Evolutionary conservation across 2,113 vertebrate species (phyloP), one percentile per base, ranked within the genome.

Genomic region (Andinoacara biseriatus): DNA sequence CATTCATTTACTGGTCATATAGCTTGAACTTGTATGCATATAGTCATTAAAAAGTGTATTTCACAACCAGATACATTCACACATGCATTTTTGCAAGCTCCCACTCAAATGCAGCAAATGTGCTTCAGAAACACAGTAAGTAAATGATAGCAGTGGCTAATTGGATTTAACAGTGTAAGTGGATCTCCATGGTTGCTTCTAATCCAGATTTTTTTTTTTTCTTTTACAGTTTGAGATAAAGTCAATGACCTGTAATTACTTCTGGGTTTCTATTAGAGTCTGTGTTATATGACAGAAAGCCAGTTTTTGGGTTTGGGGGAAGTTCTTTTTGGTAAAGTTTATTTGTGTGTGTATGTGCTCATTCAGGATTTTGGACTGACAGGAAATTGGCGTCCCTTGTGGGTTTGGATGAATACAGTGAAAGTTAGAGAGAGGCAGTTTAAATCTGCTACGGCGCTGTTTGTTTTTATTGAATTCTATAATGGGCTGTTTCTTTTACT

Each of bases 381-480:
- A 93, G 93, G 93, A 95, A 95, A 94, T 92, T 93, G 89, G 89
- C 78, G 81, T 92, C 84, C 81, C 60, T 75, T 83, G 60, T 58
- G 80, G 74, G 74, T 69, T 78, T 80, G 80, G 75, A 61, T 31
- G 38, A 82, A 83, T 72, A 74, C 40, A 78, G 85, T 86, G 76
- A 69, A 65, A 10, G 40, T 54, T 65, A 78, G 22, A 76, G 65
- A 63, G 79, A 78, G 62, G 86, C 81, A 15, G 75, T 56, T 87
- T 80, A 89, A 93, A 91, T 92, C 78, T 89, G 87, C 43, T 38
- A 82, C 29, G 35, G 83, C 57, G 85, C 62, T 82, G 90, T 94
- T 94, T 93, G 87, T 92, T 94, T 91, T 93, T 89, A 89, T 90
- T 91, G 77, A 91, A 84, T 80, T 82, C 79, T 83, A 81, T 94